A percentile compares a stretch with the other conserved stretches of the same genome.
Evolutionary conservation across 2,888 invertebrate species (phyloP).

Genomic region (Drosophila melanocephala): DNA sequence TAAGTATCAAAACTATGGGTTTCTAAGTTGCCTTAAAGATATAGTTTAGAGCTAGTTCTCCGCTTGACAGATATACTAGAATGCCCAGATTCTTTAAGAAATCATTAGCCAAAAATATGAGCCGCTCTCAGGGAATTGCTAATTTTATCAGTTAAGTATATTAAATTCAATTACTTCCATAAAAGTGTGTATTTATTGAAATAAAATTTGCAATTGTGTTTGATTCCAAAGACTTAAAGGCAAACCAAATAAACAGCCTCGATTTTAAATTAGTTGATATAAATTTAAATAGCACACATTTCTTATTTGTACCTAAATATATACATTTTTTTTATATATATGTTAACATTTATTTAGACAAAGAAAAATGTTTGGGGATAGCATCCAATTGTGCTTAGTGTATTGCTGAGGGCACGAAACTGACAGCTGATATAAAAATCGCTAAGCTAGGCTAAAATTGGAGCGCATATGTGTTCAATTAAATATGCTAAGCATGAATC

Average conservation of each 20-base stretch:
- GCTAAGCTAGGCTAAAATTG: slow-evolving; percentile 15
- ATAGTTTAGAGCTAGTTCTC: not conserved
- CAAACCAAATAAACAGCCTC: not conserved
- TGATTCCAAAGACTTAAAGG: too few species aligned
- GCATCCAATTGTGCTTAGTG: slow-evolving; percentile 3
- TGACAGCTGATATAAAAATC: slow-evolving; percentile 13
- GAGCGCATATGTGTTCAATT: slow-evolving; percentile 56
- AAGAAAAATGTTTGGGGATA: not conserved
- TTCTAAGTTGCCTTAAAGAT: not conserved
- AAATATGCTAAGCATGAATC: slow-evolving; percentile 59
- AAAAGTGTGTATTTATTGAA: not conserved
- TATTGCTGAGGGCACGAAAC: not conserved
- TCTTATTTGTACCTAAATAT: too few species aligned
- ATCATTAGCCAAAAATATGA: not conserved
- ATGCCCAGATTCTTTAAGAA: not conserved
- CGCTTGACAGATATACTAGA: not conserved
- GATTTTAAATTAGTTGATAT: not conserved
- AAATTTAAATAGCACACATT: not conserved
- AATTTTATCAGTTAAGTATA: not conserved
- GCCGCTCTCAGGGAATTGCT: not conserved
- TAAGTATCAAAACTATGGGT: not conserved
- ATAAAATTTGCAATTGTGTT: too few species aligned
- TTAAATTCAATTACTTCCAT: not conserved
- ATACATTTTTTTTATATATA: not conserved
- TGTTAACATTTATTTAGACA: not conserved